Conservation (phyloP, 2,888 invertebrate genomes). For the Tinea semifulvella region DNA sequence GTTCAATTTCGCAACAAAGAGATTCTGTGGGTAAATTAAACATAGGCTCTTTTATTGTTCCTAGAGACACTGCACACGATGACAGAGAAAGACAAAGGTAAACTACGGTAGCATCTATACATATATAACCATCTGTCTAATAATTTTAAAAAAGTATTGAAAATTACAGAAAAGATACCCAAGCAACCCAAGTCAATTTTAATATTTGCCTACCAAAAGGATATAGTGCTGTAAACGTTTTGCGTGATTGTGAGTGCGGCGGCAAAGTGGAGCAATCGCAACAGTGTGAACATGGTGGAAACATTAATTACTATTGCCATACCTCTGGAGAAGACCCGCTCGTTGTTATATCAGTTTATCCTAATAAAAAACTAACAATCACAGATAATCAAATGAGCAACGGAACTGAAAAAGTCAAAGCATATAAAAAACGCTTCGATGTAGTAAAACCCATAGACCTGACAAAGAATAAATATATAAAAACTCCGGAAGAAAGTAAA, state of each 20-base stretch:
- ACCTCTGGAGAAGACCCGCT: constrained; percentile 27
- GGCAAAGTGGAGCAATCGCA: neutral
- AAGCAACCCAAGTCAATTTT: constrained; percentile 42
- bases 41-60: neutral
- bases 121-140: neutral
- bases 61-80: neutral
- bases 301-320: neutral
- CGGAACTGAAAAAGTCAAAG: neutral
- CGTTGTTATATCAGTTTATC: constrained; percentile 53
- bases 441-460: too few relatives aligned
- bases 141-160: neutral
- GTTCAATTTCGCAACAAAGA: neutral
- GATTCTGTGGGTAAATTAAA: neutral
- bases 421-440: neutral
- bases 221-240: neutral
- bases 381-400: constrained; percentile 6
- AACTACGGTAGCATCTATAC: too few relatives aligned
- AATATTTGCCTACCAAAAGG: constrained; percentile 19
- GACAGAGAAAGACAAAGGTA: neutral
- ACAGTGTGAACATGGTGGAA: neutral
- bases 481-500: too few relatives aligned
- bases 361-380: constrained; percentile 28
- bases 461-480: too few relatives aligned
- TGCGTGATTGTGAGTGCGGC: neutral
- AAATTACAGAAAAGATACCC: constrained; percentile 32